Conservation (phyloP, 2,113 vertebrate species). For the Eidolon helvum region DNA sequence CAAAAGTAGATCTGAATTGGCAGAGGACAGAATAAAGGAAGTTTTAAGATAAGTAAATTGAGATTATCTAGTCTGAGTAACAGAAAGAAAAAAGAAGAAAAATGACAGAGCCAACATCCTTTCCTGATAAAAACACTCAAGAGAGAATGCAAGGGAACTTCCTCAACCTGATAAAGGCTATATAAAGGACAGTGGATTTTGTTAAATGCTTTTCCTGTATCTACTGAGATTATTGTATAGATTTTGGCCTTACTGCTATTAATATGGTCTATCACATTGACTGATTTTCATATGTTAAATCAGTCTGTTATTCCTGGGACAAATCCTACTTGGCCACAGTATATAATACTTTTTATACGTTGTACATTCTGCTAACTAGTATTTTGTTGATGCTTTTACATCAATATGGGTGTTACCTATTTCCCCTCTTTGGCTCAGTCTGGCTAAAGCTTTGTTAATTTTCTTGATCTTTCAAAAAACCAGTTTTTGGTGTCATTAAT, state of each 20-base stretch:
- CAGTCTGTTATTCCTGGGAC: not conserved
- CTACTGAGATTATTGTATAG: not conserved
- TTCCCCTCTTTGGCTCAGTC: not conserved
- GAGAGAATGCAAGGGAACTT: not conserved
- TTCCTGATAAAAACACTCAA: not conserved
- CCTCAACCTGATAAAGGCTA: not conserved
- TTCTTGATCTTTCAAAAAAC: slow-evolving; percentile 8
- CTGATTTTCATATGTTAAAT: not conserved
- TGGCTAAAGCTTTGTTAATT: not conserved
- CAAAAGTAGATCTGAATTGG: not conserved
- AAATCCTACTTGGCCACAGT: not conserved
- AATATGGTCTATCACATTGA: not conserved
- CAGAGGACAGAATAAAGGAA: not conserved
- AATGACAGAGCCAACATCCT: not conserved
- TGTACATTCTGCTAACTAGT: not conserved
- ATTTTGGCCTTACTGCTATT: not conserved
- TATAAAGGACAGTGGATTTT: not conserved
- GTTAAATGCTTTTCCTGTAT: not conserved
- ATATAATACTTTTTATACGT: not conserved
- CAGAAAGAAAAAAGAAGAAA: not conserved
- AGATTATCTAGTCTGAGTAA: not conserved
- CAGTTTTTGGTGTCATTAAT: not conserved
- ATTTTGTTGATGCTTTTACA: not conserved
- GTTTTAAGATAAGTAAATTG: not conserved
- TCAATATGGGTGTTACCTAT: not conserved